Percentiles rank a stretch among this genome's conserved stretches.
These are phyloP conservation scores for Gonatopus flavifemur DNA, from an alignment of 1,140 invertebrate genomes.

Conservation along the genomic window DNA sequence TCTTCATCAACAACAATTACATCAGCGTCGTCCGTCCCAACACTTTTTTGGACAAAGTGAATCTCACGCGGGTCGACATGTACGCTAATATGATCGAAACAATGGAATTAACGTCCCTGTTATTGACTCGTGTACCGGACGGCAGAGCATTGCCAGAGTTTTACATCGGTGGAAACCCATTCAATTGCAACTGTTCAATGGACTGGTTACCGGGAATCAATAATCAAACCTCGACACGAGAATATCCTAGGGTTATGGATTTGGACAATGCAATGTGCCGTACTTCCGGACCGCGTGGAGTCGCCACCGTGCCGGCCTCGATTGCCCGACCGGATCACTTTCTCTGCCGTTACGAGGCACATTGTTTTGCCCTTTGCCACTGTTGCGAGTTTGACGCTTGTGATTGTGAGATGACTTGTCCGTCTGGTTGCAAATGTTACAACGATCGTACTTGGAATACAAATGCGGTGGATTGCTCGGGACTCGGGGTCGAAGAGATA, in stretches of 20 bases:
- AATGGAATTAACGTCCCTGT: constrained; percentile 77
- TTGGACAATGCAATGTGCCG: constrained; percentile 83
- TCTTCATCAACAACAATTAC: constrained; percentile 89
- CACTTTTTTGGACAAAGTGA: constrained; percentile 82
- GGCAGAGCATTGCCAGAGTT: constrained; percentile 78
- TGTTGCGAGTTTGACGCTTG: constrained; percentile 94
- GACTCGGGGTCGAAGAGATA: constrained; percentile 72
- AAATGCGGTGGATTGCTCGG: constrained; percentile 89
- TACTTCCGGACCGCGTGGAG: constrained; percentile 74
- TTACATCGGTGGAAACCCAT: constrained; percentile 86
- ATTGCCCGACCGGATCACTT: constrained; percentile 76
- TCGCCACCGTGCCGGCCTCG: constrained; percentile 69
- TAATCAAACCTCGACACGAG: constrained; percentile 75
- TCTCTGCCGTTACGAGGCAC: constrained; percentile 86
- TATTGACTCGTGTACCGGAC: constrained; percentile 70
- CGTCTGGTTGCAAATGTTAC: constrained; percentile 87
- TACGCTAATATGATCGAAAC: constrained; percentile 83
- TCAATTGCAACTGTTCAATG: constrained; percentile 90
- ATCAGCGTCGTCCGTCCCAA: constrained; percentile 78
- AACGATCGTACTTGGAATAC: constrained; percentile 90
- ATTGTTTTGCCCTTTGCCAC: constrained; percentile 90
- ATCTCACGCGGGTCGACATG: constrained; percentile 83
- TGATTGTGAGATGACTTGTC: constrained; percentile 94
- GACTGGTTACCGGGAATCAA: constrained; percentile 88
- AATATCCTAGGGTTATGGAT: constrained; percentile 85